Conservation (phyloP, 2,888 invertebrate genomes). For the Conomelus anceps region DNA sequence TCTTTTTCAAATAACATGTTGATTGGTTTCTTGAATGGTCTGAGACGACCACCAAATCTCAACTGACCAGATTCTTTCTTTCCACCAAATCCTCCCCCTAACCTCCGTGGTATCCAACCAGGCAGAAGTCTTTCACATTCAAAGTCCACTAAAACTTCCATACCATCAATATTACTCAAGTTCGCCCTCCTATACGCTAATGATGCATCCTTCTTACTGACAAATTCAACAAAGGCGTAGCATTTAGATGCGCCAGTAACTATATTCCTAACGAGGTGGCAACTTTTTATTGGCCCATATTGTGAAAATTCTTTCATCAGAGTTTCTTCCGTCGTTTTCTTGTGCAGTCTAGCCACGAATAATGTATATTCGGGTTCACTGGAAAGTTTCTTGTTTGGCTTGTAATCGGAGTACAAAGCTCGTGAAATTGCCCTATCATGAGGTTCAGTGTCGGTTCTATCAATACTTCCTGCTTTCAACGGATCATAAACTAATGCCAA, state of each 20-base stretch:
- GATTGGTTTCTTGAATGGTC: slow-evolving; percentile 66
- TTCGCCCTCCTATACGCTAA: slow-evolving; percentile 48
- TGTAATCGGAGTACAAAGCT: slow-evolving; percentile 60
- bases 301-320: slow-evolving; percentile 51
- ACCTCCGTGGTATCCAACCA: slow-evolving; percentile 77
- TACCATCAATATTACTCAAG: slow-evolving; percentile 57
- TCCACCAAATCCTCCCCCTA: slow-evolving; percentile 82
- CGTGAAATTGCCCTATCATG: slow-evolving; percentile 72
- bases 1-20: neutral
- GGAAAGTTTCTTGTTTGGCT: slow-evolving; percentile 56
- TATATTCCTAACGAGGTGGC: slow-evolving; percentile 65
- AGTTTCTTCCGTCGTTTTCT: slow-evolving; percentile 55
- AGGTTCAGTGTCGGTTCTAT: slow-evolving; percentile 74
- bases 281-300: slow-evolving; percentile 57
- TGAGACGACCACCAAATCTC: slow-evolving; percentile 72
- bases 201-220: slow-evolving; percentile 52
- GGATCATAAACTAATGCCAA: slow-evolving; percentile 64
- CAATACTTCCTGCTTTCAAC: slow-evolving; percentile 76
- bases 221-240: slow-evolving; percentile 82
- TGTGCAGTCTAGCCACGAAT: slow-evolving; percentile 67
- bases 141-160: slow-evolving; percentile 65
- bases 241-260: slow-evolving; percentile 76
- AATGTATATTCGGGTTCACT: slow-evolving; percentile 65
- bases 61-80: slow-evolving; percentile 80
- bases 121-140: slow-evolving; percentile 63